Percentiles rank a stretch among this genome's conserved stretches.
Conservation (phyloP, 2,113 vertebrate species). For the Crotalus horridus region DNA sequence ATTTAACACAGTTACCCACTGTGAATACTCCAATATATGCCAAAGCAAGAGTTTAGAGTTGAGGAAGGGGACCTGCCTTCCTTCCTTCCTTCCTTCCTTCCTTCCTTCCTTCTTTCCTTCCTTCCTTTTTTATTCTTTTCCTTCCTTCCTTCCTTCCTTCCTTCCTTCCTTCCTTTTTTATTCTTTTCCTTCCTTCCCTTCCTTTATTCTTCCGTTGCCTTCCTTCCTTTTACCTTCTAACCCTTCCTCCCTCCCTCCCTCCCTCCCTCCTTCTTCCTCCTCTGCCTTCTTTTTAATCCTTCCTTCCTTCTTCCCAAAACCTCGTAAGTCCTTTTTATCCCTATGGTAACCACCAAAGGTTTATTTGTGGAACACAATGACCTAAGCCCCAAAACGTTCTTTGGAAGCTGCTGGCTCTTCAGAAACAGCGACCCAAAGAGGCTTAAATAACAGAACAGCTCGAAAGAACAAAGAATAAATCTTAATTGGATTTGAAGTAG, state of each 20-base stretch:
- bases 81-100: no score
- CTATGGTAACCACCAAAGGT: conserved; percentile 61
- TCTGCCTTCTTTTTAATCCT: conserved; percentile 3
- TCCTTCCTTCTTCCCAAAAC: conserved; percentile 23
- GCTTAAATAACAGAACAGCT: conserved; percentile 20
- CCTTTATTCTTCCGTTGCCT: no score
- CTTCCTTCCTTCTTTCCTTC: no score
- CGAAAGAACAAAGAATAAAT: neutral
- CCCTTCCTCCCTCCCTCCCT: no score
- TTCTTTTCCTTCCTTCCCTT: no score
- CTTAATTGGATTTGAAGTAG: neutral
- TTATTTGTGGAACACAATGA: conserved; percentile 49
- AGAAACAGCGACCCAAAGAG: conserved; percentile 36
- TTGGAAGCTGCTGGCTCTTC: conserved; percentile 50
- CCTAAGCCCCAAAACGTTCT: conserved; percentile 47
- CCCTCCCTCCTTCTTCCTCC: neutral
- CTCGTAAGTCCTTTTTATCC: conserved; percentile 48
- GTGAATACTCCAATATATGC: conserved; percentile 19
- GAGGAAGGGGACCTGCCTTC: neutral
- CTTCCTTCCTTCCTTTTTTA: no score
- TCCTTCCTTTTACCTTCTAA: no score
- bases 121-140: no score
- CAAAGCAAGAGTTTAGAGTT: conserved; percentile 37
- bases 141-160: neutral
- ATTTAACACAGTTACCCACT: neutral